Conservation (phyloP, 2,113 vertebrate species). For the Taxidea taxus region DNA sequence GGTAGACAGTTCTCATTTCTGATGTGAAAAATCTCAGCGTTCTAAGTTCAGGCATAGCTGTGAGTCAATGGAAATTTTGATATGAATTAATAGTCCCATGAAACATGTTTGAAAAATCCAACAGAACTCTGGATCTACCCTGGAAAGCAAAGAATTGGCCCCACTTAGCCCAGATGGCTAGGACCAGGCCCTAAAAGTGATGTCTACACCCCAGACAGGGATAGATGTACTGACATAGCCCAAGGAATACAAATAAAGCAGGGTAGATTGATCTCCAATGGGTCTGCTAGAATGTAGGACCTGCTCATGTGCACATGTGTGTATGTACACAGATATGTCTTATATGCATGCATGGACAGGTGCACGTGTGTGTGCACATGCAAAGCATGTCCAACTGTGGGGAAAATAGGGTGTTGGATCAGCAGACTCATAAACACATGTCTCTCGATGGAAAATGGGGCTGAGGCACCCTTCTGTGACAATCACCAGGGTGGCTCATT, state of each 20-base stretch:
- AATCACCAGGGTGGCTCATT: slow-evolving; percentile 77
- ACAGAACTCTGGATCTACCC: not conserved
- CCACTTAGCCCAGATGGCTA: not conserved
- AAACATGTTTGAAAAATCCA: not conserved
- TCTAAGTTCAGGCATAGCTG: not conserved
- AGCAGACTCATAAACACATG: slow-evolving; percentile 72
- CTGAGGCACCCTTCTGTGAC: slow-evolving; percentile 72
- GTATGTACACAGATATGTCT: not conserved
- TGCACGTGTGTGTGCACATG: rapidly evolving
- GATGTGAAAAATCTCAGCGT: not conserved
- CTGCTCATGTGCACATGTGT: not conserved
- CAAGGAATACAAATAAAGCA: not conserved
- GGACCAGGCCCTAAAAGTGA: not conserved
- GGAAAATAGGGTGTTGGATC: slow-evolving; percentile 76
- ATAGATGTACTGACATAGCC: not conserved
- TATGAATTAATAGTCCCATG: not conserved
- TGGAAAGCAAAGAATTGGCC: not conserved
- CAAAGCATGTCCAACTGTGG: slow-evolving; percentile 69
- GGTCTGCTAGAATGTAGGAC: not conserved
- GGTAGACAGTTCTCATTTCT: not conserved
- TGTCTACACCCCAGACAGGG: not conserved
- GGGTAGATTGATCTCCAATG: too few relatives aligned
- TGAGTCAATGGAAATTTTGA: not conserved
- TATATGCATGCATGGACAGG: rapidly evolving
- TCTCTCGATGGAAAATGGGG: slow-evolving; percentile 75